Evolutionary conservation across 2,888 invertebrate genomes (phyloP), one percentile per base, ranked within the genome.

Genomic region (Metellina segmentata): DNA sequence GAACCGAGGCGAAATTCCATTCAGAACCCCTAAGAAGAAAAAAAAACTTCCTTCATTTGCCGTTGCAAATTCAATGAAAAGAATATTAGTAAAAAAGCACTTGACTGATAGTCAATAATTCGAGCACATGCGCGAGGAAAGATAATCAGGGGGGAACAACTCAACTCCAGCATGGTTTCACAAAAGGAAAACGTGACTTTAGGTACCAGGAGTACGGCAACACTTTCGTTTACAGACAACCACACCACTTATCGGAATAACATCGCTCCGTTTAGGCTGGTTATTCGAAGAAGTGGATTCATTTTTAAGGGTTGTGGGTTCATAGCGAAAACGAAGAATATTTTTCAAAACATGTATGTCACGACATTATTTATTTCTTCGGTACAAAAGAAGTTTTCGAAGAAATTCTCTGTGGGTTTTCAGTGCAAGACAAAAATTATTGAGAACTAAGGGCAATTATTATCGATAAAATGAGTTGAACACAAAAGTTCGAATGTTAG

Each of bases 191-290:
- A 70, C 81, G 81, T 75, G 53, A 75, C 49, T 48, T 81, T 51
- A 49, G 72, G 88, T 88, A 81, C 88, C 81, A 81, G 88, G 75
- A 75, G 88, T 72, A 16, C 9, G 81, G 70, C 81, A 88, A 88
- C 87, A 88, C 88, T 81, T 34, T 70, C 48, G 49, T 81, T n/a
- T 53, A 61, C 7, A 53, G 7, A 34, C 34, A 72, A n/a, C n/a
- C 49, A 52, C 53, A 75, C 19, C 51, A 74, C 53, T 88, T 88
- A 88, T 88, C 88, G 72, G 0, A 34, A 81, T n/a, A 51, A 48
- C n/a, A 82, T 88, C 81, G 70, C 69, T 70, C 49, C 69, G 75
- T 51, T 88, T 69, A 20, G 0, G 49, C 16, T 71, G 61, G 16
- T 16, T 74, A 53, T 74, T 74, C 52, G 74, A 20, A 87, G 81